These are phyloP conservation scores for Eueremaeus valkanovi DNA, from an alignment of 2,888 invertebrate species.

Conservation along the genomic window DNA sequence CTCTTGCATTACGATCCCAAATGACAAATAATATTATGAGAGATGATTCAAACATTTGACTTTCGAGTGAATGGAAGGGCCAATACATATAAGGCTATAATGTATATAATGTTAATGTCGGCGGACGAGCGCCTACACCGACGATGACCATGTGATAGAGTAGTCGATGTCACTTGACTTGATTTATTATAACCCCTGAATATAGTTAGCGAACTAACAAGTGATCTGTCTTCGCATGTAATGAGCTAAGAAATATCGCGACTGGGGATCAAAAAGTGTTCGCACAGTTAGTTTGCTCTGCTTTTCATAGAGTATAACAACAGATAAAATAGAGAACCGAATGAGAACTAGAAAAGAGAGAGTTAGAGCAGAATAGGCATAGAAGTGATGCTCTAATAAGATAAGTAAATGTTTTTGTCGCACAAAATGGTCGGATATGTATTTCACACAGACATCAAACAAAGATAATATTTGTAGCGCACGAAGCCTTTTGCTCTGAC, in stretches of 20 bases:
- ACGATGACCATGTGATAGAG: conserved; percentile 30
- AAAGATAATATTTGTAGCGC: conserved; percentile 23
- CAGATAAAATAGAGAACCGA: conserved; percentile 1
- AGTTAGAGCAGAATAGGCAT: background rate
- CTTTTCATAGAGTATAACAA: background rate
- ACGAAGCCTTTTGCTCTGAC: conserved; percentile 18
- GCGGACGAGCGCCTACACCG: background rate
- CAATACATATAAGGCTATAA: no score
- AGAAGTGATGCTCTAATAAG: conserved; percentile 35
- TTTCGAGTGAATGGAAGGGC: no score
- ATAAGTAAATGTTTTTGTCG: conserved; percentile 36
- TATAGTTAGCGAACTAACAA: conserved; percentile 25
- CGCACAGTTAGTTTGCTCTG: background rate
- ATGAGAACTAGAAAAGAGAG: background rate
- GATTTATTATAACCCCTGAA: conserved; percentile 32
- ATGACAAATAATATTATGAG: no score
- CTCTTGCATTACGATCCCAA: no score
- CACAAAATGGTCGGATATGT: conserved; percentile 28
- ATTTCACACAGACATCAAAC: conserved; percentile 8
- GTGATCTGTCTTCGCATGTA: conserved; percentile 32
- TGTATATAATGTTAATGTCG: conserved; percentile 30
- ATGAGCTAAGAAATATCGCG: conserved; percentile 32
- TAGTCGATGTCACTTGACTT: conserved; percentile 34
- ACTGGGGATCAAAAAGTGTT: conserved; percentile 6
- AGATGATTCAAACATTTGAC: no score